These are phyloP conservation scores for Silvanus unidentatus DNA, from an alignment of 2,888 invertebrate genomes.

Conservation along the genomic window DNA sequence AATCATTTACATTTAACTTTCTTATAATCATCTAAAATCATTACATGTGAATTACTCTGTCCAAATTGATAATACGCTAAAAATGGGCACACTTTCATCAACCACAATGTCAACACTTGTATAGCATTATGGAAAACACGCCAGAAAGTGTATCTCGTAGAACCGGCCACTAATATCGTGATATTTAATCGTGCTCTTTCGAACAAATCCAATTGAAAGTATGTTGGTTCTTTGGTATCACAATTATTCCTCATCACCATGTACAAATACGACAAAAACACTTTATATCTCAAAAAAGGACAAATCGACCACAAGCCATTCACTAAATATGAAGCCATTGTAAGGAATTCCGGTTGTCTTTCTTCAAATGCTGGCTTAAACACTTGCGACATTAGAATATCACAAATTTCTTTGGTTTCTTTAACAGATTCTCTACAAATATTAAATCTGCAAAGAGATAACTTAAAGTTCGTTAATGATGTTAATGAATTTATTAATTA, in stretches of 20 bases:
- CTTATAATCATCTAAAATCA: slow-evolving; percentile 8
- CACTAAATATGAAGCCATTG: slow-evolving; percentile 59
- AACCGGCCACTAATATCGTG: slow-evolving; percentile 10
- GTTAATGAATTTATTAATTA: slow-evolving; percentile 29
- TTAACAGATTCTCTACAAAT: slow-evolving; percentile 58
- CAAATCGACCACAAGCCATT: slow-evolving; percentile 65
- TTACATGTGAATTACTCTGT: slow-evolving; percentile 53
- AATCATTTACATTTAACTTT: neutral
- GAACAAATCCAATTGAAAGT: slow-evolving; percentile 14
- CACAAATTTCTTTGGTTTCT: slow-evolving; percentile 59
- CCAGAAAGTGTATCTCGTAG: slow-evolving; percentile 42
- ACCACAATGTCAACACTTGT: slow-evolving; percentile 53
- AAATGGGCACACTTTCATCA: slow-evolving; percentile 64
- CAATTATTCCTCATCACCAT: slow-evolving; percentile 18
- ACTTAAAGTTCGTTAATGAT: neutral
- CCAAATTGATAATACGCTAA: slow-evolving; percentile 64
- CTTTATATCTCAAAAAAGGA: slow-evolving; percentile 54
- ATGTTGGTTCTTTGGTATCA: slow-evolving; percentile 3
- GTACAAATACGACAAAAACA: slow-evolving; percentile 49
- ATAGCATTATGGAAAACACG: slow-evolving; percentile 58
- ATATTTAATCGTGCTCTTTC: slow-evolving; percentile 12
- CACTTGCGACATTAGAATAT: slow-evolving; percentile 53
- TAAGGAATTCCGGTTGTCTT: slow-evolving; percentile 56
- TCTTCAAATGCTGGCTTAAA: slow-evolving; percentile 56
- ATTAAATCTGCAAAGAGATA: slow-evolving; percentile 55